phyloP scores from a whole-genome alignment of 2,888 invertebrate genomes.

The Galeruca laticollis region DNA sequence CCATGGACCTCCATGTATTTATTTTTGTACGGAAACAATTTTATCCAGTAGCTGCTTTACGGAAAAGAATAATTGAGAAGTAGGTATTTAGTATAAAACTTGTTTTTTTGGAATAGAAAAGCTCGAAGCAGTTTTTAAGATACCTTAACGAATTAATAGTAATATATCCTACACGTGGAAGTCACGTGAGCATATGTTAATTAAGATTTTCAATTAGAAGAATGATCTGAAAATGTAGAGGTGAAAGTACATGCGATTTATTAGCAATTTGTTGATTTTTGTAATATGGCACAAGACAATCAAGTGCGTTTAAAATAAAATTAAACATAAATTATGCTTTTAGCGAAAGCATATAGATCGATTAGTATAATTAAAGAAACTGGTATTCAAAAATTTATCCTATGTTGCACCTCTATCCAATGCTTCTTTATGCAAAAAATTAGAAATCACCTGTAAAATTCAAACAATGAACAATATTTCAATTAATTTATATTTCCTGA shows the following conservation, averaged over 20 bases:
- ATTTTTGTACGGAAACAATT: not conserved
- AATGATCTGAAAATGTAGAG: constrained; percentile 1
- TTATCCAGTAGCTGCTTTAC: not conserved
- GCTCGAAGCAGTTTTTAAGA: too few species aligned
- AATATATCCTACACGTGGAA: too few species aligned
- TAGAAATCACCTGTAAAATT: constrained; percentile 33
- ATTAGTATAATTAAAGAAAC: constrained; percentile 48
- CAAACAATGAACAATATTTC: constrained; percentile 7
- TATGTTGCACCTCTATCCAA: constrained; percentile 46
- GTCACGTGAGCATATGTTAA: not conserved
- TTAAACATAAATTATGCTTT: constrained; percentile 57
- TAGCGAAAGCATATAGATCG: constrained; percentile 51
- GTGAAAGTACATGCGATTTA: constrained; percentile 16
- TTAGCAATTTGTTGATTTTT: constrained; percentile 51
- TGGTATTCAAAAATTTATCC: constrained; percentile 44
- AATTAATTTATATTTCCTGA: not conserved
- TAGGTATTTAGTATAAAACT: too few species aligned
- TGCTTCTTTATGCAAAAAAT: constrained; percentile 48
- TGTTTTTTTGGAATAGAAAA: too few species aligned
- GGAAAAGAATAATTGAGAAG: too few species aligned
- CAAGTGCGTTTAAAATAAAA: constrained; percentile 59
- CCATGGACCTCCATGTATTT: not conserved
- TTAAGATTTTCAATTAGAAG: not conserved
- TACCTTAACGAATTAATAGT: too few species aligned
- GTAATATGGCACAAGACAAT: constrained; percentile 63